A percentile compares a stretch with the other conserved stretches of the same genome.
phyloP scores from a whole-genome alignment of 2,113 vertebrate species.

The Notothenia coriiceps region DNA sequence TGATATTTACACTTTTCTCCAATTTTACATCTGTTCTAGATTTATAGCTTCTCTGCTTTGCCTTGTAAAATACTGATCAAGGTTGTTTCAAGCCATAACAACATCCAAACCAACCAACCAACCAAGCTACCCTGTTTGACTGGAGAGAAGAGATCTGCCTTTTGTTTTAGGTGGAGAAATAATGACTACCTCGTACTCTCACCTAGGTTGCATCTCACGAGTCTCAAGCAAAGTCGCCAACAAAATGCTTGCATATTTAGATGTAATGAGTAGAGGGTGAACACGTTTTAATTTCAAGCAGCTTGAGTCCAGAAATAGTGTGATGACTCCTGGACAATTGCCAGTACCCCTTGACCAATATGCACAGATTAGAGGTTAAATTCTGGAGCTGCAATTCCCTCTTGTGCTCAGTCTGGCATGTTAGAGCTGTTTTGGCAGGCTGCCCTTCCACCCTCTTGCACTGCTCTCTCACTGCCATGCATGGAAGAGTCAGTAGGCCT shows the following conservation, averaged over 20 bases:
- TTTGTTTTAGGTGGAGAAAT: conserved; percentile 74
- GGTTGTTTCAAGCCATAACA: conserved; percentile 75
- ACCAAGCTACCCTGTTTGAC: conserved; percentile 73
- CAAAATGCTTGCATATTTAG: conserved; percentile 47
- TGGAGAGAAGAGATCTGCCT: conserved; percentile 79
- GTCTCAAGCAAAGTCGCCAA: conserved; percentile 51
- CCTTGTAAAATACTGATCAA: conserved; percentile 71
- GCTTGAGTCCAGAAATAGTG: conserved; percentile 58
- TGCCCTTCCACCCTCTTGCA: conserved; percentile 44
- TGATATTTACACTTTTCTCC: conserved; percentile 76
- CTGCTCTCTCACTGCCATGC: conserved; percentile 47
- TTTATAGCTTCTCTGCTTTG: conserved; percentile 75
- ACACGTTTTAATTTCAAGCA: conserved; percentile 66
- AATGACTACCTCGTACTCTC: conserved; percentile 82
- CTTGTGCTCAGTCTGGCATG: conserved; percentile 58
- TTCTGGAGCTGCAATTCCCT: conserved; percentile 26
- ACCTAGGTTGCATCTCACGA: conserved; percentile 77
- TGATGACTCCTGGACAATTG: conserved; percentile 54
- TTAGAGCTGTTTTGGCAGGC: conserved; percentile 53
- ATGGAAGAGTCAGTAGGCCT: conserved; percentile 53
- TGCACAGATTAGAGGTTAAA: conserved; percentile 62
- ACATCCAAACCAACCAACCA: conserved; percentile 62
- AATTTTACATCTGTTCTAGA: conserved; percentile 73
- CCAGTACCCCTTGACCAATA: conserved; percentile 61
- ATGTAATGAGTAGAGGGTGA: conserved; percentile 52